Evolutionary conservation across 1,140 invertebrate genomes (phyloP).

Genomic region (Drosophila arawakana): DNA sequence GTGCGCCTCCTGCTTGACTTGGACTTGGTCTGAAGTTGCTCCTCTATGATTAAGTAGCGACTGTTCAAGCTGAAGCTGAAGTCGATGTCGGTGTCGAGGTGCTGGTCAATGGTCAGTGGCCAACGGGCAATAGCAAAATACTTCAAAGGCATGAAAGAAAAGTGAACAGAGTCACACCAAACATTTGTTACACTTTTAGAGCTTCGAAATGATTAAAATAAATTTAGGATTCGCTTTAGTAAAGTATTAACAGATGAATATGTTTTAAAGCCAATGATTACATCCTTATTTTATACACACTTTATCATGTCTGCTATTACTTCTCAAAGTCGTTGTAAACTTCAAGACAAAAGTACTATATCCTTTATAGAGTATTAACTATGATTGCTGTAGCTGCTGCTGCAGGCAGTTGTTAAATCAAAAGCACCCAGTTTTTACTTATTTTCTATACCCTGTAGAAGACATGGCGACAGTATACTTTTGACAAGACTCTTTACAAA

Average conservation of each 20-base stretch:
- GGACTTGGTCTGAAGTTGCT: slow-evolving; percentile 4
- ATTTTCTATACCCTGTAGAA: slow-evolving; percentile 13
- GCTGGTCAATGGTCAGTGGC: slow-evolving; percentile 75
- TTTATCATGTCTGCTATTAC: no score
- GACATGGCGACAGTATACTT: not conserved
- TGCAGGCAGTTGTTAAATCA: slow-evolving; percentile 77
- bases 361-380: no score
- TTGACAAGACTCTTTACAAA: no score
- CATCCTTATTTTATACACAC: no score
- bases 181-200: no score
- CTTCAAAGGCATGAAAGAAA: slow-evolving; percentile 6
- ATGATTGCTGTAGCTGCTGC: slow-evolving; percentile 22
- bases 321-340: slow-evolving; percentile 20
- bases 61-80: slow-evolving; percentile 29
- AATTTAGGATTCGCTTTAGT: no score
- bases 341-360: no score
- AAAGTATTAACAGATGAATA: no score
- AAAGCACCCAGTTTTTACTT: slow-evolving; percentile 49
- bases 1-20: slow-evolving; percentile 46
- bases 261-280: no score
- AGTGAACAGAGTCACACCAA: no score
- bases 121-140: slow-evolving; percentile 14
- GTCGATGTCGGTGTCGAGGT: slow-evolving; percentile 45
- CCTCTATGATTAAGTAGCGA: slow-evolving; percentile 72
- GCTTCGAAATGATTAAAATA: no score